Conservation (phyloP, 2,797 vertebrate genomes). For the Strix occidentalis region DNA sequence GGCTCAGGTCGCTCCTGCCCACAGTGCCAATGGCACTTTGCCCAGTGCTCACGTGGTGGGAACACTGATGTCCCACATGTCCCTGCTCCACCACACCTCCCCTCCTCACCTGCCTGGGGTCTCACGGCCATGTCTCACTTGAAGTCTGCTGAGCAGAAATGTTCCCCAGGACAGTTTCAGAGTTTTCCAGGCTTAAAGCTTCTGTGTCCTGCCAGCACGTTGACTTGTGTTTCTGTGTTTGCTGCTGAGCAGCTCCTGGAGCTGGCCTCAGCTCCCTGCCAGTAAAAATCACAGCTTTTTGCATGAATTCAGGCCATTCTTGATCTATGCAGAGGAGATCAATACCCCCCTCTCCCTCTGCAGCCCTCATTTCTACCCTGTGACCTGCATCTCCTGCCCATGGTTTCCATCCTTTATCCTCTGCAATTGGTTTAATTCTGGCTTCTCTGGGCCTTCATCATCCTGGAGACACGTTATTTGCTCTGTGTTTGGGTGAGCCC, state of each 20-base stretch:
- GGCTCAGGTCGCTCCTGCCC: background rate
- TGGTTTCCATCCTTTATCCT: background rate
- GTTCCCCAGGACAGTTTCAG: background rate
- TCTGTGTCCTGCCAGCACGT: background rate
- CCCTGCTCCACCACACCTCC: background rate
- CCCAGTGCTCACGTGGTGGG: background rate
- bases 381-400: background rate
- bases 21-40: background rate
- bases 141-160: background rate
- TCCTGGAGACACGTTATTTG: background rate
- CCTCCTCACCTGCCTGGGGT: background rate
- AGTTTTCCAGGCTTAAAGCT: background rate
- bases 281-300: background rate
- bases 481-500: background rate
- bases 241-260: background rate
- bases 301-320: background rate
- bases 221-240: background rate
- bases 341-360: background rate
- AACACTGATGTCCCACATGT: background rate
- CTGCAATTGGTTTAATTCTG: accelerated
- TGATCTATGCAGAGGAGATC: background rate
- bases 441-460: background rate
- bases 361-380: background rate
- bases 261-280: background rate
- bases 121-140: background rate